These are phyloP conservation scores for Drusus annulatus DNA, from an alignment of 1,140 invertebrate genomes.

Conservation along the genomic window DNA sequence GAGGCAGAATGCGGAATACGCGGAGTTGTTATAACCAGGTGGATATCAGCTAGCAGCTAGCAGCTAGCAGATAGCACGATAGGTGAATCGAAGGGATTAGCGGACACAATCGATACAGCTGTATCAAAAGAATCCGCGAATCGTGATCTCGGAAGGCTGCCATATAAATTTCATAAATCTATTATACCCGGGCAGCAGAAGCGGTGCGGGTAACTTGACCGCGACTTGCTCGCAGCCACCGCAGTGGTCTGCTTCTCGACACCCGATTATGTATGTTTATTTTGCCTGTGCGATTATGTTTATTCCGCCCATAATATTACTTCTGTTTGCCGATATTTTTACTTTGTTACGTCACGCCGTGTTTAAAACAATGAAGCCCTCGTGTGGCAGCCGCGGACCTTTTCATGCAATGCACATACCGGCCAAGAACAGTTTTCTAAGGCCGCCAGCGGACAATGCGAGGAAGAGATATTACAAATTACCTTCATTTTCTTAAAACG, in stretches of 20 bases:
- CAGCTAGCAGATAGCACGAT: constrained; percentile 10
- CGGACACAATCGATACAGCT: constrained; percentile 52
- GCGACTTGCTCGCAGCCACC: not conserved
- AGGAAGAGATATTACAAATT: constrained; percentile 25
- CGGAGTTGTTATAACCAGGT: no score
- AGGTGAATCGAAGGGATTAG: constrained; percentile 42
- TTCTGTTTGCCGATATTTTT: constrained; percentile 47
- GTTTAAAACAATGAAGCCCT: constrained; percentile 38
- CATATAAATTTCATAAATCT: constrained; percentile 60
- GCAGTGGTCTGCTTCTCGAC: constrained; percentile 17
- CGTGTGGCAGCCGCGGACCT: constrained; percentile 21
- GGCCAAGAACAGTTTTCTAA: constrained; percentile 11
- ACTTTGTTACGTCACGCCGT: constrained; percentile 44
- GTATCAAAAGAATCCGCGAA: constrained; percentile 51
- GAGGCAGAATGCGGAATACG: constrained; percentile 6
- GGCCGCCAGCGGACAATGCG: constrained; percentile 4
- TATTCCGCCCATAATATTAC: constrained; percentile 44
- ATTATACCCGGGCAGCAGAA: constrained; percentile 46
- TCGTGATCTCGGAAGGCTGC: constrained; percentile 54
- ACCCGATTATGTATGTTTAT: constrained; percentile 51
- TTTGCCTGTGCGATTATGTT: constrained; percentile 50
- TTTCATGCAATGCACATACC: constrained; percentile 5
- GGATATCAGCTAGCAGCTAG: not conserved
- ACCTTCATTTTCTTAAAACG: not conserved
- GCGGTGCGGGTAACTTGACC: constrained; percentile 9